Conservation (phyloP, 2,113 vertebrate genomes). For the Perca schrenkii region DNA sequence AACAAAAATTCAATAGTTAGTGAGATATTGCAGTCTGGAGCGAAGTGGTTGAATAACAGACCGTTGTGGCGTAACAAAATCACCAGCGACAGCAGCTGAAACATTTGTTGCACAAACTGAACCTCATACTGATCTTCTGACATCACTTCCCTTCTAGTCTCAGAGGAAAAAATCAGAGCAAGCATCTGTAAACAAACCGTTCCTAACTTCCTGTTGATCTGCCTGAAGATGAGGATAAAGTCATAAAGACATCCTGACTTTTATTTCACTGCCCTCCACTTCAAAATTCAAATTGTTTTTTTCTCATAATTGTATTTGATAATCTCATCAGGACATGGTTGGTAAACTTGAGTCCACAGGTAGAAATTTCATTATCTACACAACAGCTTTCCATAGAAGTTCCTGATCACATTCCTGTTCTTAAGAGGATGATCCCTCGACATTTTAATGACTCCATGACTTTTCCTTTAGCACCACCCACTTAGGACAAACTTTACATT, state of each 20-base stretch:
- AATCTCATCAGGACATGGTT: not conserved
- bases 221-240: not conserved
- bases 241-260: not conserved
- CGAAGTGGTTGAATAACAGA: too few relatives aligned
- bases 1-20: not conserved
- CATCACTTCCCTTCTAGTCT: conserved; percentile 35
- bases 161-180: conserved; percentile 61
- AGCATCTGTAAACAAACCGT: conserved; percentile 54
- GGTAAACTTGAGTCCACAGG: too few relatives aligned
- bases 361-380: not conserved
- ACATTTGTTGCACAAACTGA: not conserved
- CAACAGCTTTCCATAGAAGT: not conserved
- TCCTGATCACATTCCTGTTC: not conserved
- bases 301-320: not conserved
- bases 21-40: not conserved
- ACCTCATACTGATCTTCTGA: not conserved
- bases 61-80: not conserved
- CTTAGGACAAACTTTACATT: not conserved
- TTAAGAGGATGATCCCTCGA: not conserved
- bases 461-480: not conserved
- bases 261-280: not conserved
- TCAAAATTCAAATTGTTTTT: not conserved
- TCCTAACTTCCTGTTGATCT: conserved; percentile 49
- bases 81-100: not conserved
- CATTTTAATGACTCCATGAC: too few relatives aligned